A percentile compares a stretch with the other conserved stretches of the same genome.
Conservation (phyloP, 2,797 vertebrate species). For the Sternarchorhynchus goeldii region DNA sequence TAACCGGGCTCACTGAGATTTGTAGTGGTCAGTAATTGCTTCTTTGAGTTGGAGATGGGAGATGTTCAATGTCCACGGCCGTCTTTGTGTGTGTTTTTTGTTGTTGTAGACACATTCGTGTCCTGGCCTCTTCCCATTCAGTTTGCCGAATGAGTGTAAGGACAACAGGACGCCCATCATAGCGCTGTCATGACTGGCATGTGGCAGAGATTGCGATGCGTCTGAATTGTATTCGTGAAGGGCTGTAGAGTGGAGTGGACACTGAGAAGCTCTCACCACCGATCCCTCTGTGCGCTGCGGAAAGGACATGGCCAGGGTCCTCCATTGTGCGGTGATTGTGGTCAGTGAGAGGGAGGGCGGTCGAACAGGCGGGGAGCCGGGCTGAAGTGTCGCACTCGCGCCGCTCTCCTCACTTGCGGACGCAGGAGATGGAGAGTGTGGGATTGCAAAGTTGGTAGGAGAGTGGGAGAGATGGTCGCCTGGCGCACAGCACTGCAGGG, state of each 20-base stretch:
- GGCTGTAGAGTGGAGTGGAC: slow-evolving; percentile 23
- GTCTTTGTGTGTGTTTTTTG: not conserved
- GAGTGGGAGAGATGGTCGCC: slow-evolving; percentile 1
- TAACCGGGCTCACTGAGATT: too few species aligned
- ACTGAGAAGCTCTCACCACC: slow-evolving; percentile 26
- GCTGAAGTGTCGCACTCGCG: slow-evolving; percentile 61
- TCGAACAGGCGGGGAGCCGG: slow-evolving; percentile 35
- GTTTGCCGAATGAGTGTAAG: not conserved
- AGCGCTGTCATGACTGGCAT: slow-evolving; percentile 9
- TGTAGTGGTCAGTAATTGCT: not conserved
- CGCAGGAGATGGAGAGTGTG: slow-evolving; percentile 61
- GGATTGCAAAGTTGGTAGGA: slow-evolving; percentile 45
- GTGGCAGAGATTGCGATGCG: not conserved
- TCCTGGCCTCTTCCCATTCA: too few species aligned
- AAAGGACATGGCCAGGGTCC: slow-evolving; percentile 37
- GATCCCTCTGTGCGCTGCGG: slow-evolving; percentile 37
- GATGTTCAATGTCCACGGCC: not conserved
- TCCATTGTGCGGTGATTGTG: slow-evolving; percentile 59
- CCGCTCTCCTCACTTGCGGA: slow-evolving; percentile 50
- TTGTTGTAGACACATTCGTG: not conserved
- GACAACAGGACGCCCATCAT: slow-evolving; percentile 5
- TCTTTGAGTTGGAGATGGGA: not conserved
- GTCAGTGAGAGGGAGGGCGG: slow-evolving; percentile 16
- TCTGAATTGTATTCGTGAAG: not conserved
- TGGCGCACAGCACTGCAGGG: slow-evolving; percentile 1